Evolutionary conservation across 2,888 invertebrate genomes (phyloP), one percentile per base, ranked within the genome.

Genomic region (Diachrysia chrysitis): DNA sequence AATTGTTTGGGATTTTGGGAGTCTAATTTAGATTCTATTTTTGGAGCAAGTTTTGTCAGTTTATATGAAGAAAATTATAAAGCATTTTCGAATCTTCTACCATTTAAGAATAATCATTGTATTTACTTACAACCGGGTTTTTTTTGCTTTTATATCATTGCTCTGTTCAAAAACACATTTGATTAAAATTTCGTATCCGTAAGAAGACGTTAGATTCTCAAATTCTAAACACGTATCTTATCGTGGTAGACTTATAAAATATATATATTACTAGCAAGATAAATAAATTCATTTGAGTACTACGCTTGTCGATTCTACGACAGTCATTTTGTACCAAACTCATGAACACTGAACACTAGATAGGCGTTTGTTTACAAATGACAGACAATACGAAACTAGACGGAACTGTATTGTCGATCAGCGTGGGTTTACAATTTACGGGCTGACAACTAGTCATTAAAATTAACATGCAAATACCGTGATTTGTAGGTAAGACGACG

Each of bases 351-450:
- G 46, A 17, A 46, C 48, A 59, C 59, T 46, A 56, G 56, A 46
- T 51, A 1, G 63, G 69, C 58, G 70, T 75, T 62, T 37, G 21
- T 21, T 19, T 29, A 10, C 32, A 37, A 69, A 51, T 5, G 42
- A 53, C 23, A 58, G 5, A 58, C 54, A 42, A 42, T 53, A 51
- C 48, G 19, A 19, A 51, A 51, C 48, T 21, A 51, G 48, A 54
- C 37, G 37, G 42, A 76, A 58, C 25, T n/a, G 25, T 25, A 57
- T 17, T n/a, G 23, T 60, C 37, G 59, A 58, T 54, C 54, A 14
- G 71, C 73, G 71, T 73, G 58, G 73, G 72, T n/a, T 21, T 25
- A 10, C 17, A 60, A 19, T 71, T 59, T 71, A 46, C 53, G 10
- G 2, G 54, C 59, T 70, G 17, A 25, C 56, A 53, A 62, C 56